Conservation (phyloP, 1,140 invertebrate species). For the Homarus americanus region DNA sequence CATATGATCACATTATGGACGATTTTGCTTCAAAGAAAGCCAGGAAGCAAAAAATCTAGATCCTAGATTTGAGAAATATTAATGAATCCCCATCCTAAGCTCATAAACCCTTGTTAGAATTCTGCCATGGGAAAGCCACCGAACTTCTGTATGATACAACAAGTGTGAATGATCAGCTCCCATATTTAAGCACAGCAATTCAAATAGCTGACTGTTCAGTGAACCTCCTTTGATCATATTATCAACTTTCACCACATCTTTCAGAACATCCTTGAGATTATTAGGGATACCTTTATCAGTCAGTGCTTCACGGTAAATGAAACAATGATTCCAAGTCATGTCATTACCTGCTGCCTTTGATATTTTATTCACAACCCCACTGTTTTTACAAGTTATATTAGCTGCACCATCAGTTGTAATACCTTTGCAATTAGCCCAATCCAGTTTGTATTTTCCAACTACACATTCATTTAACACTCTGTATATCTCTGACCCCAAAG, state of each 20-base stretch:
- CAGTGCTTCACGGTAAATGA: slow-evolving; percentile 23
- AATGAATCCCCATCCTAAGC: too few relatives aligned
- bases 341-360: slow-evolving; percentile 30
- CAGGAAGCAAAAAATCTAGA: too few relatives aligned
- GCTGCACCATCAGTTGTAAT: slow-evolving; percentile 43
- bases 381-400: slow-evolving; percentile 43
- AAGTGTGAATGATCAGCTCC: slow-evolving; percentile 48
- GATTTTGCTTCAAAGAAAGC: too few relatives aligned
- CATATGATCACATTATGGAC: too few relatives aligned
- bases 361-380: slow-evolving; percentile 32
- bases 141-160: slow-evolving; percentile 13
- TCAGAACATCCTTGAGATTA: slow-evolving; percentile 19
- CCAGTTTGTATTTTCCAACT: slow-evolving; percentile 38
- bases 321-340: slow-evolving; percentile 33
- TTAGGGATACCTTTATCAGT: slow-evolving; percentile 39
- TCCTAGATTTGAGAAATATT: too few relatives aligned
- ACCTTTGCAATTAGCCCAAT: slow-evolving; percentile 31
- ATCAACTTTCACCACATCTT: slow-evolving; percentile 18
- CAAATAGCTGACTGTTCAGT: slow-evolving; percentile 23
- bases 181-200: slow-evolving; percentile 20
- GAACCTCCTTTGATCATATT: slow-evolving; percentile 13
- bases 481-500: slow-evolving; percentile 26
- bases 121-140: background rate
- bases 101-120: slow-evolving; percentile 13
- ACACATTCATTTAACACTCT: slow-evolving; percentile 46